A percentile compares a stretch with the other conserved stretches of the same genome.
These are phyloP conservation scores for Patella pellucida DNA, from an alignment of 2,888 invertebrate species.

Conservation along the genomic window DNA sequence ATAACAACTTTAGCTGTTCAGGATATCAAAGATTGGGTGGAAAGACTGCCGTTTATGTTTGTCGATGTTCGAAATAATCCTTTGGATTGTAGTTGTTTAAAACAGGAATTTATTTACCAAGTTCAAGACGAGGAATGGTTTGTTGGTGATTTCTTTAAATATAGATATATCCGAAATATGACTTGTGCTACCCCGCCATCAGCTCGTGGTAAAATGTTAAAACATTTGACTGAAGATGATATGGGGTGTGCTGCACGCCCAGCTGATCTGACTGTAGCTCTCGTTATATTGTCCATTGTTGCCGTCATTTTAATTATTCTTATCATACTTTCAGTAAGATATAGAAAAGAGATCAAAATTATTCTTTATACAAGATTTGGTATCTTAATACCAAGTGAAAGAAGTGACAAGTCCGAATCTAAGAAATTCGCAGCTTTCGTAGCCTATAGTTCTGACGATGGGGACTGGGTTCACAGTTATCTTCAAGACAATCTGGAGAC, in stretches of 20 bases:
- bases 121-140: constrained; percentile 21
- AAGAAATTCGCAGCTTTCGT: constrained; percentile 86
- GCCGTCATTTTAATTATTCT: constrained; percentile 23
- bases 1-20: constrained; percentile 39
- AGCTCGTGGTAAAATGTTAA: constrained; percentile 31
- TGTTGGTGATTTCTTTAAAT: constrained; percentile 22
- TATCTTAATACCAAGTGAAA: constrained; percentile 51
- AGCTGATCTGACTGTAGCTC: background rate
- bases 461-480: constrained; percentile 87
- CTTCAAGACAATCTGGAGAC: constrained; percentile 85
- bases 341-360: constrained; percentile 44
- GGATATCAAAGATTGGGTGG: constrained; percentile 38
- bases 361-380: constrained; percentile 54
- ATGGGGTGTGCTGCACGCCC: constrained; percentile 23
- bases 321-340: constrained; percentile 25
- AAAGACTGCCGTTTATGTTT: constrained; percentile 38
- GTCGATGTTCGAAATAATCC: constrained; percentile 51
- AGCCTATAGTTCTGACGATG: constrained; percentile 90
- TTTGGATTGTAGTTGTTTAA: constrained; percentile 45
- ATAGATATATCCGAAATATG: constrained; percentile 39
- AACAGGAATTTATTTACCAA: constrained; percentile 16
- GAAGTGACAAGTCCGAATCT: background rate
- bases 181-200: constrained; percentile 37
- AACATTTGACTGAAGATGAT: constrained; percentile 26
- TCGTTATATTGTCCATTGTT: constrained; percentile 22